Percentiles rank a stretch among this genome's conserved stretches.
Conservation (phyloP, 35 echinoderm and acorn worm genomes). For the Heliocidaris tuberculata region DNA sequence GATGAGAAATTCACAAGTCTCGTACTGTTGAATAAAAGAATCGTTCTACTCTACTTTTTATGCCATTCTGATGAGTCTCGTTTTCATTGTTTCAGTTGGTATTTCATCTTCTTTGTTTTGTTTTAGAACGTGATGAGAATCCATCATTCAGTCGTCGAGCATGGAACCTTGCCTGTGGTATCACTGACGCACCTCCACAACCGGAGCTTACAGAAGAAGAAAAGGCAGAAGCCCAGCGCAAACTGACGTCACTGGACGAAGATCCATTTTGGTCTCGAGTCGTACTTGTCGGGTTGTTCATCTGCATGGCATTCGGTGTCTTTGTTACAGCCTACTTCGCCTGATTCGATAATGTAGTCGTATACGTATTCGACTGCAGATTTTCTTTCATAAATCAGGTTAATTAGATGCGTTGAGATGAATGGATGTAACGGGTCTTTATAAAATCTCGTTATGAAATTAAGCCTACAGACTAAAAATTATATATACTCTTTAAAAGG, state of each 20-base stretch:
- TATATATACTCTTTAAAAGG: no score
- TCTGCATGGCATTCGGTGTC: constrained; percentile 34
- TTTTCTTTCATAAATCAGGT: background rate
- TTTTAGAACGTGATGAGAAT: constrained; percentile 18
- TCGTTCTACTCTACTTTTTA: background rate
- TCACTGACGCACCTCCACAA: constrained; percentile 30
- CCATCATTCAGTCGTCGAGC: constrained; percentile 23
- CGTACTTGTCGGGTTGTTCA: background rate
- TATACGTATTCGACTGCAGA: no score
- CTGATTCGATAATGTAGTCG: background rate
- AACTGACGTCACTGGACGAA: constrained; percentile 53
- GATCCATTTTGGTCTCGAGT: constrained; percentile 37
- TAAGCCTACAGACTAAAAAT: no score
- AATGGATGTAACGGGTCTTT: no score
- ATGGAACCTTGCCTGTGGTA: constrained; percentile 61
- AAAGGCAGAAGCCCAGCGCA: background rate
- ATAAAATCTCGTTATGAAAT: no score
- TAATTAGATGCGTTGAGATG: background rate
- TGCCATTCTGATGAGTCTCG: background rate
- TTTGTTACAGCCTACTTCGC: background rate
- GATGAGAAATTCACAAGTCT: no score
- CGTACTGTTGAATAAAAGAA: no score
- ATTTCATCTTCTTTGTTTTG: background rate
- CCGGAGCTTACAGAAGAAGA: constrained; percentile 49
- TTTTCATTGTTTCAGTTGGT: background rate